phyloP scores from a whole-genome alignment of 2,888 invertebrate genomes.

The Noctua comes region DNA sequence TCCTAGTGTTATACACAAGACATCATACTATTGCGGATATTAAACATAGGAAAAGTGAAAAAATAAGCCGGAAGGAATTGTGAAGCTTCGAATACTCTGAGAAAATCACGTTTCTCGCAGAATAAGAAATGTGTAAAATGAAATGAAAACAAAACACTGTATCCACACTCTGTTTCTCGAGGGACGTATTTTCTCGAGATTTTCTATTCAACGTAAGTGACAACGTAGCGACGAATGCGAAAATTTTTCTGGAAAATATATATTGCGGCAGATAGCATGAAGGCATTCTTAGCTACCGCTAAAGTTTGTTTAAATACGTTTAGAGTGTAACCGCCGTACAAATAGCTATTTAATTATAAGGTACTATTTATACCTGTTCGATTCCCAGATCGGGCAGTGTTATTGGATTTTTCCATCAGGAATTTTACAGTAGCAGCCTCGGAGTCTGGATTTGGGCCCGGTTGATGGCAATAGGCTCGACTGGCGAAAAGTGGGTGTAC shows the following conservation, averaged over 20 bases:
- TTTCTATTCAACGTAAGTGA: constrained; percentile 13
- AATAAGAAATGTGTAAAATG: constrained; percentile 37
- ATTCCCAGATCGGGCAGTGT: too few relatives aligned
- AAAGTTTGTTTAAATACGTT: neutral
- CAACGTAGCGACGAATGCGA: neutral
- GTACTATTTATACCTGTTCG: neutral
- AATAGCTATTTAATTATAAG: too few relatives aligned
- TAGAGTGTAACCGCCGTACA: neutral
- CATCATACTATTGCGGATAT: constrained; percentile 30
- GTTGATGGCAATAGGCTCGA: too few relatives aligned
- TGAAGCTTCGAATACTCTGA: constrained; percentile 20
- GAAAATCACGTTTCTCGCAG: constrained; percentile 21
- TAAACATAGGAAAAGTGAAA: constrained; percentile 22
- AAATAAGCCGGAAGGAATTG: constrained; percentile 40
- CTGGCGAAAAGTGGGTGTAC: too few relatives aligned
- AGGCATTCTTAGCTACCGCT: neutral
- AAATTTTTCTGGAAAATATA: neutral
- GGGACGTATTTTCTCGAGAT: neutral
- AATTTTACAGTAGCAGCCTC: too few relatives aligned
- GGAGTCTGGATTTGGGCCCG: too few relatives aligned
- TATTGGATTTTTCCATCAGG: too few relatives aligned
- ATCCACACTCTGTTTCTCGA: neutral
- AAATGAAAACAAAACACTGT: constrained; percentile 46
- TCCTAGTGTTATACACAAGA: neutral
- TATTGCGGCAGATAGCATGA: neutral